Conservation (phyloP, 2,113 vertebrate species). For the Nerophis ophidion region DNA sequence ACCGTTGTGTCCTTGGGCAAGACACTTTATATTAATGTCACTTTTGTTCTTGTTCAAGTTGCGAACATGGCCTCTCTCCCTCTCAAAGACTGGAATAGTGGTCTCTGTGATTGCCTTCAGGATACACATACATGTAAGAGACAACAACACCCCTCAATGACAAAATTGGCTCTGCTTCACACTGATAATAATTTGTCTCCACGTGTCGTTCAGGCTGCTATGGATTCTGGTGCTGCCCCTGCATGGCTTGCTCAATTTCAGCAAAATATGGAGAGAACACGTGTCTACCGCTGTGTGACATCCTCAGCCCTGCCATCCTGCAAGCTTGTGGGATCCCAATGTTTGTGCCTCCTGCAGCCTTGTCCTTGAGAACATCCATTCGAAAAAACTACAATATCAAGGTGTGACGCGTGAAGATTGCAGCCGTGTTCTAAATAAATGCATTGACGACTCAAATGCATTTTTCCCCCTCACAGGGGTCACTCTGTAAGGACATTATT, state of each 20-base stretch:
- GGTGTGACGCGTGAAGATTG: constrained; percentile 15
- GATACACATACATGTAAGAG: constrained; percentile 21
- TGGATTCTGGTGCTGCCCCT: constrained; percentile 46
- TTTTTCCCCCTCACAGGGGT: constrained; percentile 33
- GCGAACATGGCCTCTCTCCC: not conserved
- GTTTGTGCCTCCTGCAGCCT: constrained; percentile 15
- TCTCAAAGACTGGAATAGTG: constrained; percentile 5
- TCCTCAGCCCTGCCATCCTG: fast-evolving
- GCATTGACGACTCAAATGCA: fast-evolving
- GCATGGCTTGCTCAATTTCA: constrained; percentile 33
- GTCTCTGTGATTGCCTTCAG: constrained; percentile 32
- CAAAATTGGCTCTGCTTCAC: not conserved
- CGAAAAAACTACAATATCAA: constrained; percentile 44
- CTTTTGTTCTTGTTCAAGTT: not conserved
- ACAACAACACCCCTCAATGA: too few relatives aligned
- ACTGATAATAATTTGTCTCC: not conserved
- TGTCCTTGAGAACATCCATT: constrained; percentile 28
- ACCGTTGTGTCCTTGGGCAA: too few relatives aligned
- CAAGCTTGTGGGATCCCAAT: constrained; percentile 11
- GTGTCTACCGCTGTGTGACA: constrained; percentile 36
- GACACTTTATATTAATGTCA: too few relatives aligned
- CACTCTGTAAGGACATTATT: constrained; percentile 45
- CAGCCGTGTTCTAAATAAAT: not conserved
- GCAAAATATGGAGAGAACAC: constrained; percentile 10
- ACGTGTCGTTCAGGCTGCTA: constrained; percentile 30